Percentiles rank a stretch among this genome's conserved stretches.
phyloP scores from a whole-genome alignment of 1,140 invertebrate genomes.

The Ooceraea biroi region DNA sequence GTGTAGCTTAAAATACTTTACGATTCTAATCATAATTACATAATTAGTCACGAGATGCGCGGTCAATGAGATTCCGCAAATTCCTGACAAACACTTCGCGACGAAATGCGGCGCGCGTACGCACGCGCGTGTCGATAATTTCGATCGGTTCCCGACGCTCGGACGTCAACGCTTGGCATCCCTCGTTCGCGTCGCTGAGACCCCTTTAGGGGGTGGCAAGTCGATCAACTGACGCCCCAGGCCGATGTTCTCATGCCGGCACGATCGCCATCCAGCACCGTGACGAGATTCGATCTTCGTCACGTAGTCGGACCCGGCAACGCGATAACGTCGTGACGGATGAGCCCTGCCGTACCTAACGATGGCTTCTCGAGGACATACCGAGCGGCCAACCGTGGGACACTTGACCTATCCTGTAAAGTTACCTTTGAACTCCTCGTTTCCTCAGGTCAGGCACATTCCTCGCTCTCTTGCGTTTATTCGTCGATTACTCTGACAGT shows the following conservation, averaged over 20 bases:
- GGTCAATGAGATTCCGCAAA: background rate
- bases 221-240: constrained; percentile 61
- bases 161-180: constrained; percentile 35
- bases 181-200: background rate
- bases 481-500: constrained; percentile 15
- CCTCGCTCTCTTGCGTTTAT: constrained; percentile 31
- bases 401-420: constrained; percentile 38
- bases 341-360: constrained; percentile 45
- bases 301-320: constrained; percentile 54
- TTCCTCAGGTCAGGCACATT: constrained; percentile 28
- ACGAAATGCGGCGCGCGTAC: background rate
- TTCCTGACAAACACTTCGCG: background rate
- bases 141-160: constrained; percentile 25
- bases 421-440: constrained; percentile 47
- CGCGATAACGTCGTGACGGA: constrained; percentile 65
- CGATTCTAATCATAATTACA: background rate
- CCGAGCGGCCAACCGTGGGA: constrained; percentile 7
- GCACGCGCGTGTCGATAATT: constrained; percentile 38
- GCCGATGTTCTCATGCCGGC: constrained; percentile 53
- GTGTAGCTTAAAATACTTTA: background rate
- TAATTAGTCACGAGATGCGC: background rate
- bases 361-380: constrained; percentile 40
- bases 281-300: constrained; percentile 68
- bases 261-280: constrained; percentile 45
- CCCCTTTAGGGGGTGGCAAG: constrained; percentile 41